Evolutionary conservation across 2,113 vertebrate species (phyloP).

Genomic region (Acrocephalus arundinaceus): DNA sequence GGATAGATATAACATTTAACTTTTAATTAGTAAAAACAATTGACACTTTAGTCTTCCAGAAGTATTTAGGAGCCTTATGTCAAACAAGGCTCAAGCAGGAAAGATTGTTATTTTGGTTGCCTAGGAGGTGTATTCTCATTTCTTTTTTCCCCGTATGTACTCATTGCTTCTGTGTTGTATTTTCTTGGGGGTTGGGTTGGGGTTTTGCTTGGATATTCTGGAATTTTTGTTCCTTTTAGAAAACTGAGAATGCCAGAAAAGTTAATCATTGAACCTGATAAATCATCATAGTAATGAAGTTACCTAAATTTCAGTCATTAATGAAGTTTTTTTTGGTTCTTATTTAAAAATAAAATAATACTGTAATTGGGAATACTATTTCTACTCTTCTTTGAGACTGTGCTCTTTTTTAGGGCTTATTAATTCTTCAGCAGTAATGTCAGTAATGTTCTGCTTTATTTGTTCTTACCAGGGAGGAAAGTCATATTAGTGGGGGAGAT

Average conservation of each 20-base stretch:
- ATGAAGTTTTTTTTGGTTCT: not conserved
- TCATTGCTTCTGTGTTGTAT: not conserved
- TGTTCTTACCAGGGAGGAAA: not conserved
- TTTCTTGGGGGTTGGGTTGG: not conserved
- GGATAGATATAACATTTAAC: not conserved
- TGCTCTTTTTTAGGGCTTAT: not conserved
- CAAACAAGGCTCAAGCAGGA: not conserved
- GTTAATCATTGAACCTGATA: not conserved
- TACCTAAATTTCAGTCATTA: not conserved
- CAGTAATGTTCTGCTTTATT: not conserved
- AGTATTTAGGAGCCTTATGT: not conserved
- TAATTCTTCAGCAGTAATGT: not conserved
- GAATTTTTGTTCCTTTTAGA: not conserved
- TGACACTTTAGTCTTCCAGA: not conserved
- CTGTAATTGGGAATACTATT: not conserved
- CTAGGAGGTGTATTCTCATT: not conserved
- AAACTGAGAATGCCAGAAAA: not conserved
- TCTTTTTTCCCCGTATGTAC: accelerated
- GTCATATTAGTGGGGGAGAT: not conserved
- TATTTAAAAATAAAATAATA: not conserved
- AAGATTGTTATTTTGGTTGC: not conserved
- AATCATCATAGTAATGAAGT: not conserved
- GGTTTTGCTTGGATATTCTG: not conserved
- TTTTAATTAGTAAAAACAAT: not conserved
- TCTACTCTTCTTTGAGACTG: not conserved